Conservation (phyloP, 2,113 vertebrate species). For the Phyllostomus discolor region DNA sequence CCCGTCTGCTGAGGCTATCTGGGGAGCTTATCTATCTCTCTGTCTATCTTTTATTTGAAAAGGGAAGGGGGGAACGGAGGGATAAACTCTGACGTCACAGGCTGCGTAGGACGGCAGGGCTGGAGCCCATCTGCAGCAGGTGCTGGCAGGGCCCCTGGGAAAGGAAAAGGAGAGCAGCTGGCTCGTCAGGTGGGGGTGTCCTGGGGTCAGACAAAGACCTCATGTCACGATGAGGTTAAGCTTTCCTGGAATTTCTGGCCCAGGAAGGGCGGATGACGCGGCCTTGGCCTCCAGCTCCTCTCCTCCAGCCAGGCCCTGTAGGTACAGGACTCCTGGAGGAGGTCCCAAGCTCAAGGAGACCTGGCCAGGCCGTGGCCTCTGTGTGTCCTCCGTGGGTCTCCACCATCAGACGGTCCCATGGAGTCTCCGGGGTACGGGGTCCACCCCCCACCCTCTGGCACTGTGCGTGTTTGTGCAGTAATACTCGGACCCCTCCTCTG, state of each 20-base stretch:
- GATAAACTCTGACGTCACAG: slow-evolving; percentile 63
- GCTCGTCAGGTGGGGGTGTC: slow-evolving; percentile 57
- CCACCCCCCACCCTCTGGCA: not conserved
- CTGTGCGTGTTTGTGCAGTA: not conserved
- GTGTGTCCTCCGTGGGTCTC: not conserved
- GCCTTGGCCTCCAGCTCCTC: not conserved
- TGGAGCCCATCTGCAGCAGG: slow-evolving; percentile 68
- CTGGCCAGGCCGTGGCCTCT: not conserved
- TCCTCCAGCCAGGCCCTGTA: not conserved
- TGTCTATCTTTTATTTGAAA: slow-evolving; percentile 21
- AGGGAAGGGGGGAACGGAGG: not conserved
- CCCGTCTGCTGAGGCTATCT: not conserved
- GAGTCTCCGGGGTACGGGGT: no score
- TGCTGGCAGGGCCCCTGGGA: slow-evolving; percentile 71
- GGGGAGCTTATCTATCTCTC: not conserved
- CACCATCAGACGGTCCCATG: not conserved
- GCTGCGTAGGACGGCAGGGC: slow-evolving; percentile 37
- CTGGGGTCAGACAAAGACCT: slow-evolving; percentile 40
- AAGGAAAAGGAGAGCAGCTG: slow-evolving; percentile 63
- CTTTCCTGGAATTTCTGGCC: slow-evolving; percentile 57
- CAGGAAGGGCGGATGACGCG: not conserved
- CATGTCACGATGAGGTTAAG: not conserved
- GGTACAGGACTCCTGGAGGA: not conserved
- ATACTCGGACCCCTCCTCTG: not conserved
- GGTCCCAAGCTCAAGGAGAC: not conserved